These are phyloP conservation scores for Sebastes melanostomus DNA, from an alignment of 2,797 vertebrate genomes.

Conservation along the genomic window DNA sequence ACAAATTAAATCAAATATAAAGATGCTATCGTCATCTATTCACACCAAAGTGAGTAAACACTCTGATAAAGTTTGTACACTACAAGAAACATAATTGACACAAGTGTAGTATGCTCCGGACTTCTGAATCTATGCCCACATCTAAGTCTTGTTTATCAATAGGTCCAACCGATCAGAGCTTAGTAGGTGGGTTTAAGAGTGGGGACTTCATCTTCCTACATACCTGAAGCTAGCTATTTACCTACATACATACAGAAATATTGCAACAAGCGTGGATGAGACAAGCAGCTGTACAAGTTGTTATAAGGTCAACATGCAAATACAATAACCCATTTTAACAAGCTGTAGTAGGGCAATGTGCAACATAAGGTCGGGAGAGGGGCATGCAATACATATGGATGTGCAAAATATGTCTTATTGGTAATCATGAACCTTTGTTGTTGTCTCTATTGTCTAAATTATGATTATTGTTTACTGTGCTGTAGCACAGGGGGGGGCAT, in stretches of 20 bases:
- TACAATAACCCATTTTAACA: not conserved
- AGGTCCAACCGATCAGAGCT: not conserved
- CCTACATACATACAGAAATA: not conserved
- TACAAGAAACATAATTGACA: not conserved
- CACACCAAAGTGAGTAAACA: conserved; percentile 8
- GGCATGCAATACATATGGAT: too few relatives aligned
- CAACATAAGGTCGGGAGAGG: not conserved
- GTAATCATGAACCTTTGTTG: not conserved
- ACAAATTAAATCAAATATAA: conserved; percentile 19
- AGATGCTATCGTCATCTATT: conserved; percentile 1
- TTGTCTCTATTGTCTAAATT: not conserved
- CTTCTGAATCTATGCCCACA: not conserved
- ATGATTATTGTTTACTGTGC: not conserved
- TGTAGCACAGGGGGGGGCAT: not conserved
- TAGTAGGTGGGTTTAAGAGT: not conserved
- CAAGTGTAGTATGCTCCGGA: not conserved
- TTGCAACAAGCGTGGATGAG: not conserved
- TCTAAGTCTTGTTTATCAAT: not conserved
- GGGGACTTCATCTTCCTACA: not conserved
- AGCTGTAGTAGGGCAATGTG: not conserved
- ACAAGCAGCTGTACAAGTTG: not conserved
- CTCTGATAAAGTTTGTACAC: not conserved
- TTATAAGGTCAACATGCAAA: not conserved
- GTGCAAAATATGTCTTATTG: not conserved
- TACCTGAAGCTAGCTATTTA: not conserved